Evolutionary conservation across 35 echinoderm and acorn worm genomes (phyloP), one percentile per base, ranked within the genome.

Genomic region (Ophiothrix spiculata): DNA sequence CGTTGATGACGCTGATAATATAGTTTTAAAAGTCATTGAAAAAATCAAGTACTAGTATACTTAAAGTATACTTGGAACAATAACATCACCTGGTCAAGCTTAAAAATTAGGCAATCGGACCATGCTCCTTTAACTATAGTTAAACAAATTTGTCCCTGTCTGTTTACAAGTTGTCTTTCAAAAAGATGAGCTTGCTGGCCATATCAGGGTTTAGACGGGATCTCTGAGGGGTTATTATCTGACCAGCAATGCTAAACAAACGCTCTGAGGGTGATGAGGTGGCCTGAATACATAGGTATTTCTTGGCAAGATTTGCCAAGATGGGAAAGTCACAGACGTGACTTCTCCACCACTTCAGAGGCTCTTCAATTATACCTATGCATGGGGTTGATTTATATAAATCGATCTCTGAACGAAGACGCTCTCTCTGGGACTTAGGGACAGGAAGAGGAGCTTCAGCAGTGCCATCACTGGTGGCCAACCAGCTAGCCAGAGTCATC

Each of bases 271-370:
- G 6, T 2, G 60, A 69, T 4, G 16, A 25, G 60, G 6, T 15
- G 60, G 60, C 60, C 29, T 69, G 60, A 28, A 69, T 69, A 28
- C 60, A 69, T 25, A 69, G 60, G 60, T 69, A 69, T 69, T n/a
- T 69, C 60, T 69, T 69, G 16, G 60, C 60, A 2, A 69, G 3
- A 15, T 69, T 6, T 1, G 6, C 29, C 3, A 15, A 28, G 6
- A 69, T 4, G 60, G 60, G 60, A 6, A 69, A 25, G 8, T 25
- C 23, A 49, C 6, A 49, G 60, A 6, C 4, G 25, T 10, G 17
- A 1, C 3, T 25, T n/a, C 60, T 15, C 60, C 60, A 69, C 60
- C 60, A 69, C 3, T 10, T 2, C 60, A 69, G 25, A 12, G 60
- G 60, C 17, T 69, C 60, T 10, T 69, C 10, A 25, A 25, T n/a